These are phyloP conservation scores for Nesidiocoris tenuis DNA, from an alignment of 2,888 invertebrate species.

Conservation along the genomic window DNA sequence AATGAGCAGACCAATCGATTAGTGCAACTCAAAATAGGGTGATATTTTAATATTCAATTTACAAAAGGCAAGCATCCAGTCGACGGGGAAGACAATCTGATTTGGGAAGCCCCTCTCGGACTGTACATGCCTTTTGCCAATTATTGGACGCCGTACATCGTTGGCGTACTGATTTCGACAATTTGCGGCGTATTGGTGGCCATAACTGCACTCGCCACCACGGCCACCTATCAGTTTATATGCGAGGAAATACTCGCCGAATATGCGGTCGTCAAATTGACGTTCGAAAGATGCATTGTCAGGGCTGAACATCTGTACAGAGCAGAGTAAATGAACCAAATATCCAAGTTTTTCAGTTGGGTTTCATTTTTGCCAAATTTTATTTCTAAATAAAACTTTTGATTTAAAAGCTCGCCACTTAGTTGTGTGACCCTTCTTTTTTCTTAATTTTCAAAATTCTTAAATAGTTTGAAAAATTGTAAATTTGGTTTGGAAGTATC, in stretches of 20 bases:
- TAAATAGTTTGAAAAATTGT: too few relatives aligned
- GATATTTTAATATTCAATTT: too few relatives aligned
- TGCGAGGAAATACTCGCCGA: conserved; percentile 4
- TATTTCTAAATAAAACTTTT: too few relatives aligned
- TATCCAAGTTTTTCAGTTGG: too few relatives aligned
- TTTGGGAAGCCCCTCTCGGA: neutral
- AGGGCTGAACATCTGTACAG: neutral
- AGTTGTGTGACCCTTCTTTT: too few relatives aligned
- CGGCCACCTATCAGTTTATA: neutral
- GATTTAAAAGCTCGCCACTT: too few relatives aligned
- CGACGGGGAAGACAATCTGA: neutral
- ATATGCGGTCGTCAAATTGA: neutral
- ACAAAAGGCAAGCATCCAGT: neutral
- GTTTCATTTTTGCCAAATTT: too few relatives aligned
- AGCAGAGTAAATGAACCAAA: neutral
- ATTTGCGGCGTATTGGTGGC: neutral
- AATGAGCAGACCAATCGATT: too few relatives aligned
- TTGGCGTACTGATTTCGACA: neutral
- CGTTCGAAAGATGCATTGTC: neutral
- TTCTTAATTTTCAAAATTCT: too few relatives aligned
- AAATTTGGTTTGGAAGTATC: too few relatives aligned
- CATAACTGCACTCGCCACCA: neutral
- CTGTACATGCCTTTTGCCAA: conserved; percentile 2
- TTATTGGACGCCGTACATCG: neutral
- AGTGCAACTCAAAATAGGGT: too few relatives aligned